Base-by-base conservation (phyloP, 2,113 vertebrate species). In the Proteles cristata region DNA sequence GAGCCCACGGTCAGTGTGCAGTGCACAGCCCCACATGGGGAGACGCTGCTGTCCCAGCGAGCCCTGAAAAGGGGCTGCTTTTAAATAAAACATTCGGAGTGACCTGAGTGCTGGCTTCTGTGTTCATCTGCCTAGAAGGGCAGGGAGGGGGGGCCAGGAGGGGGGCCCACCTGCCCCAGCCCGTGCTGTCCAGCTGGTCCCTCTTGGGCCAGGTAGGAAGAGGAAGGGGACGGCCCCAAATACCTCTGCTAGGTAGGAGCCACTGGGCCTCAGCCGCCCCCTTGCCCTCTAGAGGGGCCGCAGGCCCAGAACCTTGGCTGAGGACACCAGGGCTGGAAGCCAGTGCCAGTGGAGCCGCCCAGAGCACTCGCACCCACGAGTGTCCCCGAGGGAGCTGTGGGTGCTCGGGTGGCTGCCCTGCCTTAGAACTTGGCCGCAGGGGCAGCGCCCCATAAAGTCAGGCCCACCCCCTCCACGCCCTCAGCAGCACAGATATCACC, bases 41-140 rank as follows among this genome's bases (percentile, higher is more conserved):
- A 71, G 58, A 21, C 0, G 3, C 61, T 76, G 6, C 31, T 9
- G 1, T 43, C 19, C 45, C 19, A 0, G n/a, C 0, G 1, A 9
- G 19, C 26, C 16, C 0, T 4, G 0, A 8, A 5, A 1, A 3
- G 33, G 65, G 65, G 7, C 23, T 45, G n/a, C 39, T n/a, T 26
- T 53, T 21, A 4, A 97, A 97, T 97, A 86, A 98, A 98, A 21
- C 4, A 0, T 21, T 31, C 0, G 69, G 25, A 66, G 26, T 25
- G 17, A 8, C 4, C 3, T 0, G 0, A 45, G 58, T 58, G 11
- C 33, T 0, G 17, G 2, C 58, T 90, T 39, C 74, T 55, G 39
- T 79, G 93, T 94, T 73, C 55, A 17, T 19, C 4, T 16, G 16
- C 14, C 5, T 65, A 0, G 5, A 77, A 71, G 16, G 0, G 1